Evolutionary conservation across 2,797 vertebrate species (phyloP).

Genomic region (Gambusia yucatana): DNA sequence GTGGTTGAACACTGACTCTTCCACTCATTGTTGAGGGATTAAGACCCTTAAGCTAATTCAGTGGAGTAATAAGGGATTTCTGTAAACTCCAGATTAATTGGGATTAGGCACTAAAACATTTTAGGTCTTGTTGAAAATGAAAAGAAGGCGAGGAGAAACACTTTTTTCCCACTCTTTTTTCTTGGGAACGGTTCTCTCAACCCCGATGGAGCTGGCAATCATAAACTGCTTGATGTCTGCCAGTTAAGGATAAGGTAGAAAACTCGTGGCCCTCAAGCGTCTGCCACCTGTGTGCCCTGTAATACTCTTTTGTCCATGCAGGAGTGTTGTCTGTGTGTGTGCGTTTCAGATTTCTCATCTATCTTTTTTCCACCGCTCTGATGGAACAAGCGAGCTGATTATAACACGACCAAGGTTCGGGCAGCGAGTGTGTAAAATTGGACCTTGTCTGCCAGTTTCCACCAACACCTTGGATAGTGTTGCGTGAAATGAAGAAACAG

Average conservation of each 20-base stretch:
- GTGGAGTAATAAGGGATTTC: constrained; percentile 65
- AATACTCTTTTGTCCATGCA: constrained; percentile 22
- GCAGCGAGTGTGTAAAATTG: constrained; percentile 45
- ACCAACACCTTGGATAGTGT: constrained; percentile 58
- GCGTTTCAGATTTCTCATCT: constrained; percentile 14
- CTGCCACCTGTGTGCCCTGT: constrained; percentile 42
- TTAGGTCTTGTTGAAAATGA: constrained; percentile 48
- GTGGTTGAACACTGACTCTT: constrained; percentile 17
- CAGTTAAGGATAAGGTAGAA: constrained; percentile 46
- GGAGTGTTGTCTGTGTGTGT: neutral
- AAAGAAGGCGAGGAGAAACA: constrained; percentile 42
- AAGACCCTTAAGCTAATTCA: constrained; percentile 69
- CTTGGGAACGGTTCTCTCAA: constrained; percentile 13
- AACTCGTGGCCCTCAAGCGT: constrained; percentile 32
- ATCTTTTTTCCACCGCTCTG: constrained; percentile 30
- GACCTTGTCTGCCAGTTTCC: constrained; percentile 32
- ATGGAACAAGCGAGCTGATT: constrained; percentile 54
- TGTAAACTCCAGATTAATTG: constrained; percentile 71
- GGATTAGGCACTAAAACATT: constrained; percentile 77
- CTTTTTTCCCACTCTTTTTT: constrained; percentile 16
- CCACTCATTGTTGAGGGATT: constrained; percentile 62
- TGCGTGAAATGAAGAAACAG: constrained; percentile 67
- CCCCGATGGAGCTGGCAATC: constrained; percentile 30
- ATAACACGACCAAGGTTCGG: constrained; percentile 40
- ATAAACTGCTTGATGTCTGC: constrained; percentile 45